phyloP scores from a whole-genome alignment of 2,113 vertebrate genomes.

The Centropus unirufus region DNA sequence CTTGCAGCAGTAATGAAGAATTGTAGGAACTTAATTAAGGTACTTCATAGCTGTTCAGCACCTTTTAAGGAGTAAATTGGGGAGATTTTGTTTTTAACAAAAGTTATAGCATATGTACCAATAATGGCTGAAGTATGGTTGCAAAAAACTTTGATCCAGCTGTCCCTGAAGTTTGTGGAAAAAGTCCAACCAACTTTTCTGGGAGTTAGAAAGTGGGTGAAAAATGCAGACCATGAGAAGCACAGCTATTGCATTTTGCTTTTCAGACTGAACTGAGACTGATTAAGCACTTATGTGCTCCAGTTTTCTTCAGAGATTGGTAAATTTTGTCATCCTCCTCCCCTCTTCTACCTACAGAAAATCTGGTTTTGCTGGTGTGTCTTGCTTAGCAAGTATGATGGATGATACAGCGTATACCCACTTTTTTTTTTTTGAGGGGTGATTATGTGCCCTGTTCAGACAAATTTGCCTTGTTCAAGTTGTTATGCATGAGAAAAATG shows the following conservation, averaged over 20 bases:
- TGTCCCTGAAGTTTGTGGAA: background rate
- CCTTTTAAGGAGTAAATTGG: background rate
- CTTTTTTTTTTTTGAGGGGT: background rate
- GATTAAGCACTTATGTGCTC: constrained; percentile 30
- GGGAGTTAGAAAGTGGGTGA: background rate
- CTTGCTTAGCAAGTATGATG: background rate
- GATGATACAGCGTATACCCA: background rate
- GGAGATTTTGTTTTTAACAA: background rate
- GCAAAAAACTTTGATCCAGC: background rate
- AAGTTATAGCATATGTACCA: background rate
- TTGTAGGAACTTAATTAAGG: background rate
- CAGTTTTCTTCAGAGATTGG: background rate
- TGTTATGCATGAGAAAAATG: background rate
- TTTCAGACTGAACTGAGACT: background rate
- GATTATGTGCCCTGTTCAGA: background rate
- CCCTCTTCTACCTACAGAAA: constrained; percentile 39
- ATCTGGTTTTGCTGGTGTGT: background rate
- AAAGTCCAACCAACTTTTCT: background rate
- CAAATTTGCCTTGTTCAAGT: background rate
- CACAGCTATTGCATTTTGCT: background rate
- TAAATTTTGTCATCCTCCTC: background rate
- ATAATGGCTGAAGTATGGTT: background rate
- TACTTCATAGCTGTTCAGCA: background rate
- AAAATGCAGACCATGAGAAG: background rate
- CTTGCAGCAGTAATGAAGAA: background rate